phyloP scores from a whole-genome alignment of 1,140 invertebrate genomes.

The Carcinoscorpius rotundicauda region DNA sequence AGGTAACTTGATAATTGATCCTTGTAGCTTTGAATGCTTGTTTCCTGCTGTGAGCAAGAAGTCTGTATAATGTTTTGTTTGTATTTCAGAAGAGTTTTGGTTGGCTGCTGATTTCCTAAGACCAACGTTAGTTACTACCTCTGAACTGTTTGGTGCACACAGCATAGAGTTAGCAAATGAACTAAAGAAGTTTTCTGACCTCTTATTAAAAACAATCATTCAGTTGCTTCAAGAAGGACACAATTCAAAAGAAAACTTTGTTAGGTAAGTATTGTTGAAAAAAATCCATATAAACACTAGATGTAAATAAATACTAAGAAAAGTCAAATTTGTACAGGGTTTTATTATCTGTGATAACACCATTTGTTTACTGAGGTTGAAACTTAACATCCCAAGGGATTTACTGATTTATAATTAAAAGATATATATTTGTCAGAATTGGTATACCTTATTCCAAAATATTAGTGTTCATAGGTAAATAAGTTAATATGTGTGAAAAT shows the following conservation, averaged over 20 bases:
- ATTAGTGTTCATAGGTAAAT: too few relatives aligned
- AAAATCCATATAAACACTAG: neutral
- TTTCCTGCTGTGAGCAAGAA: too few relatives aligned
- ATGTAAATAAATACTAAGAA: neutral
- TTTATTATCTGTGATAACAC: neutral
- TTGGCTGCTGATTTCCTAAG: conserved; percentile 36
- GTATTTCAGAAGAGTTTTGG: conserved; percentile 7
- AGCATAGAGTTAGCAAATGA: conserved; percentile 45
- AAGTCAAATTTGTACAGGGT: neutral
- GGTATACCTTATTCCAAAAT: too few relatives aligned
- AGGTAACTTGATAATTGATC: too few relatives aligned
- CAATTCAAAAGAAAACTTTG: conserved; percentile 7
- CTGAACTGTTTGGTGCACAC: conserved; percentile 39
- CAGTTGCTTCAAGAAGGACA: conserved; percentile 12
- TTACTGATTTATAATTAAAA: neutral
- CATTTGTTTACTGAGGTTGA: neutral
- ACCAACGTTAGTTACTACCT: conserved; percentile 35
- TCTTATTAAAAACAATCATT: conserved; percentile 22
- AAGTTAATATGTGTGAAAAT: too few relatives aligned
- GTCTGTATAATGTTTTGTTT: too few relatives aligned
- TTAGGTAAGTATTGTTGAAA: conserved; percentile 2
- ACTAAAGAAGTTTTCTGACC: conserved; percentile 35
- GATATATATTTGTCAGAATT: too few relatives aligned
- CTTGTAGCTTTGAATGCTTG: too few relatives aligned
- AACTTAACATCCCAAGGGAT: neutral